phyloP scores from a whole-genome alignment of 2,888 invertebrate species.

The Pseudococcus longispinus region DNA sequence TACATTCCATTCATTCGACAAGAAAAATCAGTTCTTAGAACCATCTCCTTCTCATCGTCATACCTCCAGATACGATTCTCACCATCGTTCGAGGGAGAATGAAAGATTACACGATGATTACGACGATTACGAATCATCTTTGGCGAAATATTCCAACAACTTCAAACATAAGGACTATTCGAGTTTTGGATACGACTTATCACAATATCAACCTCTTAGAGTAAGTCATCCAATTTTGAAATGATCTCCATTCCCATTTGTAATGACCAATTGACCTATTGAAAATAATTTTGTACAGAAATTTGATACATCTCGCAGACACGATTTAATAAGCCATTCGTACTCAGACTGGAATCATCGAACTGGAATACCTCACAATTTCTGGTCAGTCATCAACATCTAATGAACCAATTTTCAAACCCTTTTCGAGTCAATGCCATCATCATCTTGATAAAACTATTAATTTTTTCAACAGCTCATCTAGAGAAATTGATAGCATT shows the following conservation, averaged over 20 bases:
- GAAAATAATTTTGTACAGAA: background rate
- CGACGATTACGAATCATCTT: background rate
- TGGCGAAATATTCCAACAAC: background rate
- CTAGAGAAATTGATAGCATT: slow-evolving; percentile 34
- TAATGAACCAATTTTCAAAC: background rate
- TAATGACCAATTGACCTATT: background rate
- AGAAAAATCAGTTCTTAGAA: background rate
- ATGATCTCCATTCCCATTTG: too few relatives aligned
- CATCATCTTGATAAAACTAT: too few relatives aligned
- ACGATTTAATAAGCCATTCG: background rate
- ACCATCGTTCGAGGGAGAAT: background rate
- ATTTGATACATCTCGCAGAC: background rate
- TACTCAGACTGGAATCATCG: slow-evolving; percentile 3
- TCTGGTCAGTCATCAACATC: background rate
- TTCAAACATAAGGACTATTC: background rate
- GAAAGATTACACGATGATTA: background rate
- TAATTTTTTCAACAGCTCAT: slow-evolving; percentile 6
- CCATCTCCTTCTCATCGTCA: background rate
- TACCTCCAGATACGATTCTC: background rate
- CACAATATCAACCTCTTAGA: background rate
- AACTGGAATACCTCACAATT: slow-evolving; percentile 25
- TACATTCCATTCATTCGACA: slow-evolving; percentile 2
- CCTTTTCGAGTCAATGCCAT: too few relatives aligned
- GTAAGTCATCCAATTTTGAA: background rate
- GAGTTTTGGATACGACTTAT: background rate